A percentile compares a stretch with the other conserved stretches of the same genome.
Conservation (phyloP, 1,140 invertebrate species). For the Hyles vespertilio region DNA sequence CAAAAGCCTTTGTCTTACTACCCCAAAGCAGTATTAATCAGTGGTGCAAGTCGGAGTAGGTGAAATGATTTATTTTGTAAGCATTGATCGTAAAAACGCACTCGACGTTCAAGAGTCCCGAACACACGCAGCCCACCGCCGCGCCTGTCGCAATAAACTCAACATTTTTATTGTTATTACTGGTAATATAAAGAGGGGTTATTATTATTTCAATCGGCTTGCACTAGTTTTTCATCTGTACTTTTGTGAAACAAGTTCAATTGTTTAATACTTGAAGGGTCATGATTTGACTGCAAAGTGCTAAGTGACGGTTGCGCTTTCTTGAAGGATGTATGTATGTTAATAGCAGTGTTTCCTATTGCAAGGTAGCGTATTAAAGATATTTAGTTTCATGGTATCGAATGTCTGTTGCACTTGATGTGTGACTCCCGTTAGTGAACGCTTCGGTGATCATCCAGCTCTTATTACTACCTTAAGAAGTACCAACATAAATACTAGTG, state of each 20-base stretch:
- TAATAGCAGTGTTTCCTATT: conserved; percentile 9
- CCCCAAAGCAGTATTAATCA: background rate
- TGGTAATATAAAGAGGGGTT: conserved; percentile 29
- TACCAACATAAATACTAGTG: too few species aligned
- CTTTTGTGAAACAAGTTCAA: background rate
- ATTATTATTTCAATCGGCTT: conserved; percentile 33
- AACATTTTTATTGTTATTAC: conserved; percentile 47
- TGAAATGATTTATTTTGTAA: conserved; percentile 5
- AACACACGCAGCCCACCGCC: conserved; percentile 18
- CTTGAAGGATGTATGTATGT: background rate
- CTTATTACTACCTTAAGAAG: conserved; percentile 31
- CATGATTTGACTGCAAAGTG: too few species aligned
- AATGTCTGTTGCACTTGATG: conserved; percentile 48
- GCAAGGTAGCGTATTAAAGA: conserved; percentile 18
- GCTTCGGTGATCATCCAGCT: conserved; percentile 54
- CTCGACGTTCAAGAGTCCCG: conserved; percentile 4
- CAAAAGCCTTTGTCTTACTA: background rate
- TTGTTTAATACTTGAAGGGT: too few species aligned
- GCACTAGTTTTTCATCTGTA: background rate
- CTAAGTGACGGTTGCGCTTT: too few species aligned
- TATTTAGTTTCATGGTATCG: conserved; percentile 57
- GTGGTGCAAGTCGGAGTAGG: conserved; percentile 2
- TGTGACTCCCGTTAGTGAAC: conserved; percentile 63
- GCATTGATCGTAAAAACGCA: conserved; percentile 10
- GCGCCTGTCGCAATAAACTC: conserved; percentile 42